Evolutionary conservation across 2,113 vertebrate genomes (phyloP).

Genomic region (Acinonyx jubatus): DNA sequence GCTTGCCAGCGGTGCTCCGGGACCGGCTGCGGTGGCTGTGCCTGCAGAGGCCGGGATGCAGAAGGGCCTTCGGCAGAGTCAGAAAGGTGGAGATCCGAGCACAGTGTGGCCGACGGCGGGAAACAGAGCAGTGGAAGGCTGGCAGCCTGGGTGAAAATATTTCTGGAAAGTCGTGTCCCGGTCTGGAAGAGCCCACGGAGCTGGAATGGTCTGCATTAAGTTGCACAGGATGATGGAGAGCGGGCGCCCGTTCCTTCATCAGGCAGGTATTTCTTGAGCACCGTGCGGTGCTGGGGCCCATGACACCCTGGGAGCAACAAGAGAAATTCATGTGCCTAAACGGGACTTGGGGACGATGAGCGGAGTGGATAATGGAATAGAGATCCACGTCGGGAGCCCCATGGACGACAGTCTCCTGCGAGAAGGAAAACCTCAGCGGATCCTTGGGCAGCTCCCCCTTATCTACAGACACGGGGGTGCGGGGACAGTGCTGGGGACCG

Average conservation of each 20-base stretch:
- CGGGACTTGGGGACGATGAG: fast-evolving
- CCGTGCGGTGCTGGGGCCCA: fast-evolving
- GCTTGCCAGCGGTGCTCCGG: fast-evolving
- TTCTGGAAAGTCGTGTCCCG: neutral
- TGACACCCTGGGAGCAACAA: neutral
- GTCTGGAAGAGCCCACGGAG: neutral
- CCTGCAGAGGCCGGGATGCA: fast-evolving
- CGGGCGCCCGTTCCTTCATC: fast-evolving
- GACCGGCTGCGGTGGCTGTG: fast-evolving
- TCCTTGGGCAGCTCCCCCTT: neutral
- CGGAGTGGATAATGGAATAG: neutral
- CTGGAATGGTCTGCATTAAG: fast-evolving
- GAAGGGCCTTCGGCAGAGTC: no score
- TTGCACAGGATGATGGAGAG: fast-evolving
- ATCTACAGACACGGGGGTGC: fast-evolving
- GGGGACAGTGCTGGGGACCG: fast-evolving
- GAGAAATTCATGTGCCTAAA: fast-evolving
- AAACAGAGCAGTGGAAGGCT: neutral
- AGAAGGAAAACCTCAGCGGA: fast-evolving
- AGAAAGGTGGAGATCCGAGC: neutral
- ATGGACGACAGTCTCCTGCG: fast-evolving
- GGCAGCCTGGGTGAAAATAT: neutral
- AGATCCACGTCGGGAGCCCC: neutral
- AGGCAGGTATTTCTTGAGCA: neutral
- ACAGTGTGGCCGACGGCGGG: fast-evolving